A percentile compares a stretch with the other conserved stretches of the same genome.
Evolutionary conservation across 2,888 invertebrate species (phyloP).

Genomic region (Athalia rosae): DNA sequence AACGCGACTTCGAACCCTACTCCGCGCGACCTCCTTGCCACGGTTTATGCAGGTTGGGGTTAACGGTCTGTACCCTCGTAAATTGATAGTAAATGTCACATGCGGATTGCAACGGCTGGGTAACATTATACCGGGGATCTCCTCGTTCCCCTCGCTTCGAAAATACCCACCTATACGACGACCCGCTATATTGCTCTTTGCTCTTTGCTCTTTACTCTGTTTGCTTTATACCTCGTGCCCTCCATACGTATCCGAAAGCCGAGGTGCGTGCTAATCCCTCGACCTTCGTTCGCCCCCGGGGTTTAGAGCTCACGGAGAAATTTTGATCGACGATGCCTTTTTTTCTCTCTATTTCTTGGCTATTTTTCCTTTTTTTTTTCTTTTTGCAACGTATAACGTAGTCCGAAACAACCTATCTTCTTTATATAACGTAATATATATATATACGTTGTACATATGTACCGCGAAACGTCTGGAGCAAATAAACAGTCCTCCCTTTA

Average conservation of each 20-base stretch:
- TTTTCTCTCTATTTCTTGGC: not conserved
- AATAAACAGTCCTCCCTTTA: no score
- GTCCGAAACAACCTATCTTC: no score
- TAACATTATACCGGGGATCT: not conserved
- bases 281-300: not conserved
- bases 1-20: not conserved
- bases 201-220: constrained; percentile 31
- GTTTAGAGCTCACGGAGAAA: not conserved
- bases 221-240: constrained; percentile 23
- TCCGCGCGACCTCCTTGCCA: not conserved
- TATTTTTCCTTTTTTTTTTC: not conserved
- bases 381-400: no score
- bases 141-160: not conserved
- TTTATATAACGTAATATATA: no score
- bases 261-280: constrained; percentile 8
- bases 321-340: not conserved
- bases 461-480: no score
- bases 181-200: not conserved
- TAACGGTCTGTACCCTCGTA: constrained; percentile 67
- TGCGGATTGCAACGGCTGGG: constrained; percentile 58
- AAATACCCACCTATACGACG: no score
- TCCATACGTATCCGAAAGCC: constrained; percentile 13
- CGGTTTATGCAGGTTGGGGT: constrained; percentile 58
- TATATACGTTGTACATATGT: no score
- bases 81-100: constrained; percentile 70